Percentiles rank a stretch among this genome's conserved stretches.
Conservation (phyloP, 35 echinoderm and acorn worm species). For the Lytechinus variegatus region DNA sequence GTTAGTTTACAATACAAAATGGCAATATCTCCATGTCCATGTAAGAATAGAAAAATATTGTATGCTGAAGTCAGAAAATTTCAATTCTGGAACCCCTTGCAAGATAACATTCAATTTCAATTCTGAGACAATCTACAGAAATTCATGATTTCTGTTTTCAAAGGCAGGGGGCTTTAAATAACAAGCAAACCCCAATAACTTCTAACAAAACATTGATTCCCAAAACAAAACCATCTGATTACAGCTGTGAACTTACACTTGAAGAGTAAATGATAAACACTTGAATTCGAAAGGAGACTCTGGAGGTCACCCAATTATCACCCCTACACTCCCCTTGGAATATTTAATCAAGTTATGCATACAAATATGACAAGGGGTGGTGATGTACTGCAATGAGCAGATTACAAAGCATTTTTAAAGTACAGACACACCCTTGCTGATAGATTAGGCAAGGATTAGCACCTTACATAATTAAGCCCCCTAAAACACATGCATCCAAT, state of each 20-base stretch:
- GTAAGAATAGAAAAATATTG: no score
- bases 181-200: neutral
- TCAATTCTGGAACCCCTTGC: no score
- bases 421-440: neutral
- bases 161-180: neutral
- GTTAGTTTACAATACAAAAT: no score
- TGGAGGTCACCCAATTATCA: neutral
- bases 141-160: neutral
- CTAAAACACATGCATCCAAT: neutral
- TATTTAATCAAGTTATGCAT: neutral
- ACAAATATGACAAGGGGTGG: neutral
- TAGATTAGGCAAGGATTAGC: neutral
- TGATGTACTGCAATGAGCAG: neutral
- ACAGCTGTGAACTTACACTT: neutral
- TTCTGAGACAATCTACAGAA: no score
- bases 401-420: neutral
- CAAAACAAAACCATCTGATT: neutral
- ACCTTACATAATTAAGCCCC: neutral
- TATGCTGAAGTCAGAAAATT: no score
- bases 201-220: neutral
- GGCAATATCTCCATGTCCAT: no score
- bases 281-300: neutral
- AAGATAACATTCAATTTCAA: no score
- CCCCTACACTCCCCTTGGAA: neutral
- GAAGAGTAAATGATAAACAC: neutral